Base-by-base conservation (phyloP, 1,140 invertebrate genomes). In the Cotesia glomerata region DNA sequence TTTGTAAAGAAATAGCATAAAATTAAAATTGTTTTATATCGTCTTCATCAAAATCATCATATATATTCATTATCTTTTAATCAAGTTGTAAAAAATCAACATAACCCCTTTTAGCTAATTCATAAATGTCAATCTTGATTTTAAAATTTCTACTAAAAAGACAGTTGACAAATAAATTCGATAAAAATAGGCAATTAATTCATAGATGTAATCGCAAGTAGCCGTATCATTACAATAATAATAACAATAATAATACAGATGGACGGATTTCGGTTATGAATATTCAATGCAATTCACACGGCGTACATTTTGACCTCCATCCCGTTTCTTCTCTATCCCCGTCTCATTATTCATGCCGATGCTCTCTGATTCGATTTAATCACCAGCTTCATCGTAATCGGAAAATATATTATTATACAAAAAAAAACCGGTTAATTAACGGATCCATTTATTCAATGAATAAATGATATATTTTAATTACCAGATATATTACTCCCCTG, bases 211-310 rank as follows among this genome's bases (percentile, higher is more conserved):
- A 62, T 26, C 59, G 14, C 35, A 26, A 16, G 58, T 34, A 26
- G 62, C 62, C 18, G 11, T 64, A 64, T 32, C 14, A 39, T 39
- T 11, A 39, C 11, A 8, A 39, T 11, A 39, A 39, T 39, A 39
- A 39, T 39, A 39, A 39, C 36, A 39, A 18, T 18, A 36, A 66
- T 49, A 51, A 16, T 39, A 62, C 32, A 70, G 68, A 59, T 51
- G 74, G 63, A 74, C 77, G 79, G 78, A 78, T 65, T 45, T 7
- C 26, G 58, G 14, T 56, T 82, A 83, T 84, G 82, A 84, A 83
- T 84, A 84, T 84, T 84, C 82, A 83, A 71, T 54, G 71, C 62
- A 77, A 62, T 82, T 80, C 80, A 76, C 79, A 80, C 77, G 36
- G 5, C 52, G 52, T 54, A 54, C 52, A 54, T 54, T 54, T 39